These are phyloP conservation scores for Phoebastria nigripes DNA, from an alignment of 2,797 vertebrate genomes.

Conservation along the genomic window DNA sequence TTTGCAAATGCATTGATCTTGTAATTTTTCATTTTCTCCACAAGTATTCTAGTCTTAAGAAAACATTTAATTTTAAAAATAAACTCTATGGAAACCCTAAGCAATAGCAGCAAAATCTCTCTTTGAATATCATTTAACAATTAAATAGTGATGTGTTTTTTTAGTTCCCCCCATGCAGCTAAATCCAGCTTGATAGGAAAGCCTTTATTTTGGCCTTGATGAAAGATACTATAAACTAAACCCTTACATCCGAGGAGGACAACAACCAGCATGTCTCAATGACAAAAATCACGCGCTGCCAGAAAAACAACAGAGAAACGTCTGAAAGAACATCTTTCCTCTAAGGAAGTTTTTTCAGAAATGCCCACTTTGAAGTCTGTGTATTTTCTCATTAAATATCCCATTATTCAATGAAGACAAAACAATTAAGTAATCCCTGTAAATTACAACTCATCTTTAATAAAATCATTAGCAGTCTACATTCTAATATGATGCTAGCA, in stretches of 20 bases:
- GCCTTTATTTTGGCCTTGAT: neutral
- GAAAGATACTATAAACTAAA: neutral
- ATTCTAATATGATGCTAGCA: neutral
- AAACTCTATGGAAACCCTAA: neutral
- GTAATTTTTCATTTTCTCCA: neutral
- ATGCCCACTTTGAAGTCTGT: neutral
- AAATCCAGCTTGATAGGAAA: neutral
- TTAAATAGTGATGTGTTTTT: neutral
- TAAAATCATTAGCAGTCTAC: neutral
- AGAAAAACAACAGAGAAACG: neutral
- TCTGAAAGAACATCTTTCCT: neutral
- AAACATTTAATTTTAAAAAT: neutral
- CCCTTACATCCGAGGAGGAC: neutral
- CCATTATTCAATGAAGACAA: neutral
- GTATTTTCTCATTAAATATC: neutral
- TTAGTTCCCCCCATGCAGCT: neutral
- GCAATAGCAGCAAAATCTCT: neutral
- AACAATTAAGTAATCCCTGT: neutral
- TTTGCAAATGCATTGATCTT: neutral
- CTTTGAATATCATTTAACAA: neutral
- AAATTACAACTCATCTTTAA: neutral
- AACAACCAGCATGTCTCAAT: neutral
- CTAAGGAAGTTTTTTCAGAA: neutral
- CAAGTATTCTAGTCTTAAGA: neutral
- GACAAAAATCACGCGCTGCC: neutral